Evolutionary conservation across 2,888 invertebrate genomes (phyloP), one percentile per base, ranked within the genome.

Genomic region (Drosophila emarginata): DNA sequence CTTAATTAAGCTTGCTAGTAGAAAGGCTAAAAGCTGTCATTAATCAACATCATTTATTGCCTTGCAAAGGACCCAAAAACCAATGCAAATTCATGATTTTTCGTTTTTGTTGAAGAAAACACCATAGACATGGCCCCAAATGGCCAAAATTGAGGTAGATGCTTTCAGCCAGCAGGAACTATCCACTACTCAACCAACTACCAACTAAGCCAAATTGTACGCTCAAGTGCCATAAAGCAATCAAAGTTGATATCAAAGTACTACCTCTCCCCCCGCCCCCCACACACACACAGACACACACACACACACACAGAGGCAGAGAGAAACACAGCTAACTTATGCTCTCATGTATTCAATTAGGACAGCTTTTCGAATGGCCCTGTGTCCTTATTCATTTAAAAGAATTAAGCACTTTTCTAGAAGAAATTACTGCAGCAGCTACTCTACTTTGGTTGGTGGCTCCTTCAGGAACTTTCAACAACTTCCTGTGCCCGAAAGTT

Each of bases 171-270:
- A 50, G 28, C 69, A 32, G 15, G 23, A 23, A 45, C 26, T 68
- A 58, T 36, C 54, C 54, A 36, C 56, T 36, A 23, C 7, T 40
- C n/a, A 62, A 62, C 71, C 14, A 71, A 80, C 80, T 80, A 61
- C 70, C 59, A 80, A 76, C 83, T 75, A 75, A 83, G 79, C 76
- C 79, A 86, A 83, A 83, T 86, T 83, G 80, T 80, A 80, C 80
- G 79, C 86, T 86, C 83, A 86, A 83, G 86, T 86, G 82, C 86
- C 82, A 82, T 86, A 82, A 82, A 82, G 86, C 83, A 83, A 83
- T 83, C 82, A 83, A 82, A 82, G 82, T 82, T 82, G 80, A 83
- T 82, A 82, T 82, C 82, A 82, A 86, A 83, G 86, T 83, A 86
- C 82, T 32, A 9, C 45, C n/a, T n/a, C n/a, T n/a, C n/a, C n/a